Percentiles rank a stretch among this genome's conserved stretches.
Conservation (phyloP, 1,140 invertebrate species). For the Augochlora pura region DNA sequence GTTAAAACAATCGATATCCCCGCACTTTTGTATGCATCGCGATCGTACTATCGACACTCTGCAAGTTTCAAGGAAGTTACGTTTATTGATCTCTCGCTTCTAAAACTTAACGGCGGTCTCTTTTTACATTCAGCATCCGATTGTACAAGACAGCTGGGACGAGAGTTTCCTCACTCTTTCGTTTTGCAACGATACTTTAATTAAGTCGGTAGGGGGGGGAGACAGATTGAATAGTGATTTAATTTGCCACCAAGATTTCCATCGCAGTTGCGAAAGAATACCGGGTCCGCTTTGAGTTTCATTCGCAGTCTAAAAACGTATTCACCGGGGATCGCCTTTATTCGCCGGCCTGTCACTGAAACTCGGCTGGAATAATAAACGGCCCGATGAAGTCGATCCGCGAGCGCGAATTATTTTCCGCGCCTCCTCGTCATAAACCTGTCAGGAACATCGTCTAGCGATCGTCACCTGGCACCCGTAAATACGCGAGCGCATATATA, state of each 20-base stretch:
- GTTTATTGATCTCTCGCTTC: too few relatives aligned
- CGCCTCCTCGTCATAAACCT: constrained; percentile 58
- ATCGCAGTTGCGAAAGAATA: constrained; percentile 29
- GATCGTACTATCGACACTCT: too few relatives aligned
- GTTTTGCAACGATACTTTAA: neutral
- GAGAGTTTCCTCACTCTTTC: neutral
- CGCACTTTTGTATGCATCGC: too few relatives aligned
- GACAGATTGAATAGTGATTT: constrained; percentile 14
- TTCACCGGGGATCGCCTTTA: constrained; percentile 46
- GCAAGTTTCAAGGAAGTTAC: too few relatives aligned
- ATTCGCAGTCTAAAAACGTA: constrained; percentile 50
- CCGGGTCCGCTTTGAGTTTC: constrained; percentile 24
- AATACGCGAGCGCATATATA: constrained; percentile 34
- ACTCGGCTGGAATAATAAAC: constrained; percentile 62
- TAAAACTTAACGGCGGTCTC: too few relatives aligned
- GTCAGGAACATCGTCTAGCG: constrained; percentile 54
- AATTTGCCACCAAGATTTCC: constrained; percentile 15
- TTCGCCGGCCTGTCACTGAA: constrained; percentile 49
- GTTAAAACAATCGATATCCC: too few relatives aligned
- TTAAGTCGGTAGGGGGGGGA: neutral
- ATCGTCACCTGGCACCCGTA: constrained; percentile 51
- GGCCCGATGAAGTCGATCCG: constrained; percentile 34
- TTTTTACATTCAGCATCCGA: too few relatives aligned
- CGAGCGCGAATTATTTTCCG: constrained; percentile 59
- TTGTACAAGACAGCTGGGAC: neutral